Percentiles rank a stretch among this genome's conserved stretches.
These are phyloP conservation scores for Zoanthus sociatus DNA, from an alignment of 92 coral and sea anemone genomes.

Conservation along the genomic window DNA sequence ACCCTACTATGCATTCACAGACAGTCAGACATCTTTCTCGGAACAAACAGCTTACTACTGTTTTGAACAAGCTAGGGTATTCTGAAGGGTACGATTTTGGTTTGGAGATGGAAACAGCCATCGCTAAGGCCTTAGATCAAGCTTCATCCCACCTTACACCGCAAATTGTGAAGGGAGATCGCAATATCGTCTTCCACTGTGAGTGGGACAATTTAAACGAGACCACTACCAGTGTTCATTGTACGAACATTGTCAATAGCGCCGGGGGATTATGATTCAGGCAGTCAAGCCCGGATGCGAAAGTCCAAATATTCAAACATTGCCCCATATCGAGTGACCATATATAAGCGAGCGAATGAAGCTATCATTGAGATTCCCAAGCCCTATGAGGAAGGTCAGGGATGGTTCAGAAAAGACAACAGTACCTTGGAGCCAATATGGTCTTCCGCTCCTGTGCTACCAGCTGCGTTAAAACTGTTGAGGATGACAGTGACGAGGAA, in stretches of 20 bases:
- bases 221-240: slow-evolving; percentile 19
- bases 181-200: slow-evolving; percentile 29
- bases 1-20: not conserved
- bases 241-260: slow-evolving; percentile 20
- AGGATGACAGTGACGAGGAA: not conserved
- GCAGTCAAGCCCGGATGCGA: not conserved
- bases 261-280: slow-evolving; percentile 43
- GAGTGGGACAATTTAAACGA: slow-evolving; percentile 44
- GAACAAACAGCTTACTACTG: slow-evolving; percentile 30
- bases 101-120: slow-evolving; percentile 25
- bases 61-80: slow-evolving; percentile 36
- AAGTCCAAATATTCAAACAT: not conserved
- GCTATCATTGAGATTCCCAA: not conserved
- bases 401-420: not conserved
- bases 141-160: slow-evolving; percentile 2
- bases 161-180: slow-evolving; percentile 34
- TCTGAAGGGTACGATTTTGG: slow-evolving; percentile 13
- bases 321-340: not conserved
- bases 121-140: slow-evolving; percentile 4
- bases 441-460: slow-evolving; percentile 7
- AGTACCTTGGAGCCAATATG: slow-evolving; percentile 13
- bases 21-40: slow-evolving; percentile 5
- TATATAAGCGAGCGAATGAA: not conserved
- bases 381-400: slow-evolving; percentile 2
- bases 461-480: not conserved